Evolutionary conservation across 2,113 vertebrate species (phyloP).

Genomic region (Cyprinodon tularosa): DNA sequence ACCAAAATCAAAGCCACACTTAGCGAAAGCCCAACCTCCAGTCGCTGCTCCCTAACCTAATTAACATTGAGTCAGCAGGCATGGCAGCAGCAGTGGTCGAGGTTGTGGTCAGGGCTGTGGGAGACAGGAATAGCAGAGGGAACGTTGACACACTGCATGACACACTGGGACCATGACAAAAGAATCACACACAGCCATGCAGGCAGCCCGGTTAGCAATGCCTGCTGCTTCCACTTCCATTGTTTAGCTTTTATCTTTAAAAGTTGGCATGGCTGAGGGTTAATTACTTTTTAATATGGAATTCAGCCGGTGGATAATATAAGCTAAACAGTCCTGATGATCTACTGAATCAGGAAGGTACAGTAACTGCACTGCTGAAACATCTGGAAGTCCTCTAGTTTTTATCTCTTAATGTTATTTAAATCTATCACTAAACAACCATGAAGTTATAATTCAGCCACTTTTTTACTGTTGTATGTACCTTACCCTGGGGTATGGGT

Average conservation of each 20-base stretch:
- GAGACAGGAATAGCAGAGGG: conserved; percentile 64
- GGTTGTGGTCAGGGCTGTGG: conserved; percentile 59
- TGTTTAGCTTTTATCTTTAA: conserved; percentile 6
- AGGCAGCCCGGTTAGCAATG: conserved; percentile 50
- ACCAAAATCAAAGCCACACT: conserved; percentile 68
- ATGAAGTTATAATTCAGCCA: neutral
- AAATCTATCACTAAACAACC: neutral
- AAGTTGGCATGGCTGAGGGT: conserved; percentile 4
- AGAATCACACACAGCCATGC: conserved; percentile 58
- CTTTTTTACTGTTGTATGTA: neutral
- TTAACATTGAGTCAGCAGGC: conserved; percentile 74
- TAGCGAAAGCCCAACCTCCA: conserved; percentile 66
- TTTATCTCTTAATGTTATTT: conserved; percentile 31
- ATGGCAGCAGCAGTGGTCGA: conserved; percentile 49
- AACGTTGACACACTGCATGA: conserved; percentile 63
- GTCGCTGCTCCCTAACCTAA: conserved; percentile 70
- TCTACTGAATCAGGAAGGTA: conserved; percentile 6
- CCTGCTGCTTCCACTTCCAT: conserved; percentile 37
- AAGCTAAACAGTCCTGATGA: conserved; percentile 17
- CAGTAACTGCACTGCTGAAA: conserved; percentile 1
- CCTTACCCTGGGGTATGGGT: neutral
- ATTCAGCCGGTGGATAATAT: conserved; percentile 15
- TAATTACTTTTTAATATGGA: conserved; percentile 7
- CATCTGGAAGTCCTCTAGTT: conserved; percentile 33
- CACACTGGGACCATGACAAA: conserved; percentile 67